Evolutionary conservation across 2,113 vertebrate species (phyloP).

Genomic region (Chaetodon trifascialis): DNA sequence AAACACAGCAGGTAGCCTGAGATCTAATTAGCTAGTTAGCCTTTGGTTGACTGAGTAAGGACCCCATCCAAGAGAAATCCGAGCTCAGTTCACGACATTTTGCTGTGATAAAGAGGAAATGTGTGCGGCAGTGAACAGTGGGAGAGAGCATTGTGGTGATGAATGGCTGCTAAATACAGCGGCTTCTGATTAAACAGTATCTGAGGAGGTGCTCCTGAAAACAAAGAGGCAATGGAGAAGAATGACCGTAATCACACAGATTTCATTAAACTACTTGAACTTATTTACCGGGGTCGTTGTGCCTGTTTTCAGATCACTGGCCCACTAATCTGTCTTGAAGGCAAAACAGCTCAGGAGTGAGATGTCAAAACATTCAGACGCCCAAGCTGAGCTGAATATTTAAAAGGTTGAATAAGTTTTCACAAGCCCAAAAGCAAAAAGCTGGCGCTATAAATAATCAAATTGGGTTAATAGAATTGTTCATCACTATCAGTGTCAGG

Average conservation of each 20-base stretch:
- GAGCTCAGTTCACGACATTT: conserved; percentile 57
- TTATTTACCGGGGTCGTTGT: conserved; percentile 52
- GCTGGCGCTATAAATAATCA: conserved; percentile 42
- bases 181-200: conserved; percentile 50
- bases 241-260: conserved; percentile 64
- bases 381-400: conserved; percentile 55
- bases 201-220: conserved; percentile 44
- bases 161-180: conserved; percentile 57
- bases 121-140: conserved; percentile 53
- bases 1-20: conserved; percentile 66
- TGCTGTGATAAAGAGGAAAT: conserved; percentile 51
- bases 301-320: conserved; percentile 45
- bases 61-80: conserved; percentile 51
- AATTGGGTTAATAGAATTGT: background rate
- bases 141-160: conserved; percentile 55
- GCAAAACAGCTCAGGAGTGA: conserved; percentile 62
- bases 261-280: conserved; percentile 66
- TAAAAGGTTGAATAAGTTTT: conserved; percentile 35
- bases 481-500: conserved; percentile 5
- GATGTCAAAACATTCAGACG: conserved; percentile 60
- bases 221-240: conserved; percentile 41
- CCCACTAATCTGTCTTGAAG: conserved; percentile 59
- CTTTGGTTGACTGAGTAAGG: conserved; percentile 62
- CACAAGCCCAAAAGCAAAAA: conserved; percentile 29
- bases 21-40: conserved; percentile 73